Conservation (phyloP, 2,113 vertebrate genomes). For the Pseudonaja textilis region DNA sequence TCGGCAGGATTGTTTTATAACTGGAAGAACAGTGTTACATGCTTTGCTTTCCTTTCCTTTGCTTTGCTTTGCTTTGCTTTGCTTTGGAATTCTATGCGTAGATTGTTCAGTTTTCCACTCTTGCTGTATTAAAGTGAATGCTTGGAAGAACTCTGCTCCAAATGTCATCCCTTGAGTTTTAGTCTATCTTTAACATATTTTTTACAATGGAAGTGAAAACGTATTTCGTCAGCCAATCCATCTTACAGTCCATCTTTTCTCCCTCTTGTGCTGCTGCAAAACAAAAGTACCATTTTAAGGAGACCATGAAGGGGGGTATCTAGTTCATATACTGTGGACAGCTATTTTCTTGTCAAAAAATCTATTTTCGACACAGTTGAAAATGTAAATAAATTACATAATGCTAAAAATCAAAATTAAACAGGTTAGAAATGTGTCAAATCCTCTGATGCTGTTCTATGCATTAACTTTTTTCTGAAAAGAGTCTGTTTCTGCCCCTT, state of each 20-base stretch:
- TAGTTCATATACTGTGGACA: conserved; percentile 1
- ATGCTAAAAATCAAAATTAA: conserved; percentile 41
- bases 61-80: not conserved
- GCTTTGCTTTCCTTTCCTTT: not conserved
- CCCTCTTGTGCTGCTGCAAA: not conserved
- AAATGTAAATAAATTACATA: conserved; percentile 58
- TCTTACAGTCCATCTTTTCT: not conserved
- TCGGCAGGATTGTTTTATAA: not conserved
- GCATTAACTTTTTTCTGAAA: conserved; percentile 16
- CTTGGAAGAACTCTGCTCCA: not conserved
- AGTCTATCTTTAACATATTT: not conserved
- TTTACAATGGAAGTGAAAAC: not conserved
- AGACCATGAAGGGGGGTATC: not conserved
- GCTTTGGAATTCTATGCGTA: not conserved
- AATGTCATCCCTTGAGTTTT: not conserved
- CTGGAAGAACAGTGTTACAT: not conserved
- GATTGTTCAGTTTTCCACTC: not conserved
- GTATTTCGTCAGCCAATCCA: not conserved
- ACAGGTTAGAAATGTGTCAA: conserved; percentile 55
- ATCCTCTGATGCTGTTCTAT: conserved; percentile 36
- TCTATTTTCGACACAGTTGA: conserved; percentile 8
- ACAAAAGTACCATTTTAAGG: not conserved
- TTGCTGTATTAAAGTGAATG: not conserved
- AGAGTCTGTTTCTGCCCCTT: not conserved
- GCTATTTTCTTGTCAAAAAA: not conserved